phyloP scores from a whole-genome alignment of 2,797 vertebrate species.

The Cheirogaleus major region DNA sequence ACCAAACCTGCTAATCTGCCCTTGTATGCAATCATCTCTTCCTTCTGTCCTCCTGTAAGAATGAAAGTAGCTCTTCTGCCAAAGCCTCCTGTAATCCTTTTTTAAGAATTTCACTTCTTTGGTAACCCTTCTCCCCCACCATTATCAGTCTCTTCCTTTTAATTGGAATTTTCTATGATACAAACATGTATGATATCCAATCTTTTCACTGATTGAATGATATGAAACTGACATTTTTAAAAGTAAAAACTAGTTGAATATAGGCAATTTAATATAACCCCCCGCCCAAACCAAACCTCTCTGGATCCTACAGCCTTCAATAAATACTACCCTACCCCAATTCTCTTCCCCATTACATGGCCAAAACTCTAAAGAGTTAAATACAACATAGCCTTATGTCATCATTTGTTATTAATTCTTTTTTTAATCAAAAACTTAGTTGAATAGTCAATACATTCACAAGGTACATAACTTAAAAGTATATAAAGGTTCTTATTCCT shows the following conservation, averaged over 20 bases:
- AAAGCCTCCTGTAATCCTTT: neutral
- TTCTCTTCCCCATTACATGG: no score
- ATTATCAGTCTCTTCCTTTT: neutral
- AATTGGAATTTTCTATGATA: neutral
- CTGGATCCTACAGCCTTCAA: neutral
- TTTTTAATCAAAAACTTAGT: neutral
- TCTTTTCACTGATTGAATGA: neutral
- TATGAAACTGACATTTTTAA: neutral
- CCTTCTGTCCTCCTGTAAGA: neutral
- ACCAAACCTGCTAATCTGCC: neutral
- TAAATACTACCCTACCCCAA: neutral
- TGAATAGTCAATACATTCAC: neutral
- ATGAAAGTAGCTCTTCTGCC: neutral
- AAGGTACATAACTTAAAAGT: neutral
- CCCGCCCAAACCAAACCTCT: neutral
- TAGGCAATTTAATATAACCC: neutral
- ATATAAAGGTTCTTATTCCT: neutral
- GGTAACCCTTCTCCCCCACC: neutral
- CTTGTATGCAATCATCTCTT: neutral
- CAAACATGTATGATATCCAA: neutral
- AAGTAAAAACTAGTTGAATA: neutral
- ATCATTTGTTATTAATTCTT: neutral
- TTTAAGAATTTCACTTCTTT: neutral
- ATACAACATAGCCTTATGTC: neutral
- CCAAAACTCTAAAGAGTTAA: neutral